Percentiles rank a stretch among this genome's conserved stretches.
Evolutionary conservation across 2,113 vertebrate species (phyloP).

Genomic region (Addax nasomaculatus): DNA sequence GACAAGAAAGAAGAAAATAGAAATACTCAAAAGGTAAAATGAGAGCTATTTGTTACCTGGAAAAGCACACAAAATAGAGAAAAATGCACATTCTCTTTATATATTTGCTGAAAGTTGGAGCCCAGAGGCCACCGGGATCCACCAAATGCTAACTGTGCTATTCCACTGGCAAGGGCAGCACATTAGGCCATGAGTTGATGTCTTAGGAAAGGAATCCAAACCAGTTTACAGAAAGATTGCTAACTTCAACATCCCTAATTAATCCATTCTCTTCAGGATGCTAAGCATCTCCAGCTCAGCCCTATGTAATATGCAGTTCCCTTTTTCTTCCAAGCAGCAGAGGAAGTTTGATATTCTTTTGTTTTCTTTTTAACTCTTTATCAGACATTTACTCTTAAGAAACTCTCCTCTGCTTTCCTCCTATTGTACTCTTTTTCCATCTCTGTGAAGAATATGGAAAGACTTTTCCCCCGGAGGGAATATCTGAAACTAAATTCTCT

Average conservation of each 20-base stretch:
- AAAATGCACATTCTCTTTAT: neutral
- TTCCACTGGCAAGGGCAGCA: neutral
- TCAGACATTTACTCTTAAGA: neutral
- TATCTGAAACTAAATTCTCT: neutral
- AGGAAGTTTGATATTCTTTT: neutral
- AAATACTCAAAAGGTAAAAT: neutral
- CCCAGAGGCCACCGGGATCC: fast-evolving
- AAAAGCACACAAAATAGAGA: neutral
- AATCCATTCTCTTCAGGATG: neutral
- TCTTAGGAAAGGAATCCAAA: neutral
- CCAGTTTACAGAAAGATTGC: neutral
- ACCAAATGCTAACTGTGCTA: neutral
- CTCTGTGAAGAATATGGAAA: neutral
- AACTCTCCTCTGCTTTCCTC: neutral
- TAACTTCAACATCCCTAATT: neutral
- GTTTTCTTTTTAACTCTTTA: neutral
- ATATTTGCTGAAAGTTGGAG: neutral
- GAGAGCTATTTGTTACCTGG: neutral
- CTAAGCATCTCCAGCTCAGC: neutral
- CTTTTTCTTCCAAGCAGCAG: neutral
- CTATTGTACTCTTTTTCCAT: neutral
- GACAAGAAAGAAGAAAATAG: conserved; percentile 22
- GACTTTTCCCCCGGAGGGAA: neutral
- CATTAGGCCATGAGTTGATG: neutral
- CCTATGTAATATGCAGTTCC: neutral